Evolutionary conservation across 2,888 invertebrate species (phyloP).

Genomic region (Polydrusus pterygomalis): DNA sequence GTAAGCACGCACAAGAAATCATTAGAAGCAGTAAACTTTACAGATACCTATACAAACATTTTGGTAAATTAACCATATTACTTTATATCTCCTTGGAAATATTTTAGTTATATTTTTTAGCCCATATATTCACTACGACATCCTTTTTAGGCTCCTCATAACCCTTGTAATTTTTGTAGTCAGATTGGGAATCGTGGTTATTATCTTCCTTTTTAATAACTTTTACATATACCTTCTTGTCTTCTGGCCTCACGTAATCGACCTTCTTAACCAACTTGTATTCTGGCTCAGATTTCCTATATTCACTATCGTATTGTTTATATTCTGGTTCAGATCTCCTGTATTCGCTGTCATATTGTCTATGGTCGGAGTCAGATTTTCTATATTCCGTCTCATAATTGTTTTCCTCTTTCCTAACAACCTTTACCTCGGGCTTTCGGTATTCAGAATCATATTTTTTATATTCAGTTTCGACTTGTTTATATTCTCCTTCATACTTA

Average conservation of each 20-base stretch:
- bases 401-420: not conserved
- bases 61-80: too few species aligned
- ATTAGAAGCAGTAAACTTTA: too few species aligned
- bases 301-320: not conserved
- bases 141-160: slow-evolving; percentile 14
- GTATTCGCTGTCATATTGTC: not conserved
- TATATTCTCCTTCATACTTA: not conserved
- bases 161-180: not conserved
- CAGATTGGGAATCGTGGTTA: not conserved
- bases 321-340: not conserved
- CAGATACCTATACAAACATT: too few species aligned
- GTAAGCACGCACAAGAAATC: too few species aligned
- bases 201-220: not conserved
- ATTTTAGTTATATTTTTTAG: slow-evolving; percentile 11
- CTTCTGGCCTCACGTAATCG: not conserved
- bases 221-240: slow-evolving; percentile 6
- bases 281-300: not conserved
- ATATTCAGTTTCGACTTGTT: not conserved
- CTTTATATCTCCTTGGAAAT: not conserved
- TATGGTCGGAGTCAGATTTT: not conserved
- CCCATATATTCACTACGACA: slow-evolving; percentile 13
- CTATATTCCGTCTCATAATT: slow-evolving; percentile 1
- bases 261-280: not conserved
- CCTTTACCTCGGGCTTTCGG: not conserved
- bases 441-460: slow-evolving; percentile 8